Percentiles rank a stretch among this genome's conserved stretches.
Evolutionary conservation across 1,140 invertebrate genomes (phyloP).

Genomic region (Cotesia glomerata): DNA sequence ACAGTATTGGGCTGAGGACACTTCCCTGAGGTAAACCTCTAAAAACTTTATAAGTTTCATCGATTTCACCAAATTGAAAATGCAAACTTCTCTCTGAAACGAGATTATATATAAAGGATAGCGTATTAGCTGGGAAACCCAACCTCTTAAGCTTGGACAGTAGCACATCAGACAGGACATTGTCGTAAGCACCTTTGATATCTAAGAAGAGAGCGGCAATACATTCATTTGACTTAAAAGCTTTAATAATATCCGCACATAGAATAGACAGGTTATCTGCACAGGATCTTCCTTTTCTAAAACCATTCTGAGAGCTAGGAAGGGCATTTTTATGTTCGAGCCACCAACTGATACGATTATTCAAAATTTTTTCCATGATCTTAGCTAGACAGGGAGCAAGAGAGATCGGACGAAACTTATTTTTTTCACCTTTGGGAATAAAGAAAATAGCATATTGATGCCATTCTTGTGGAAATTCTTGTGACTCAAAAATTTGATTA

Average conservation of each 20-base stretch:
- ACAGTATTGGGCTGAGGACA: slow-evolving; percentile 25
- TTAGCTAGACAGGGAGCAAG: slow-evolving; percentile 8
- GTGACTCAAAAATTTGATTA: slow-evolving; percentile 1
- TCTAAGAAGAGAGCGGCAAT: slow-evolving; percentile 31
- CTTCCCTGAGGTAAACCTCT: slow-evolving; percentile 33
- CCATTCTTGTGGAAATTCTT: slow-evolving; percentile 10
- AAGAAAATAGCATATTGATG: slow-evolving; percentile 5
- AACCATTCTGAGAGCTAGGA: slow-evolving; percentile 25
- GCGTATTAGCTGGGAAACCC: slow-evolving; percentile 1
- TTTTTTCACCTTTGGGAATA: slow-evolving; percentile 13
- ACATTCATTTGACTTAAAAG: slow-evolving; percentile 13
- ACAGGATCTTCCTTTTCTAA: slow-evolving; percentile 20
- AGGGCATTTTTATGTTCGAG: slow-evolving; percentile 10
- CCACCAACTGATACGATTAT: slow-evolving; percentile 11
- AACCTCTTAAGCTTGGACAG: slow-evolving; percentile 15
- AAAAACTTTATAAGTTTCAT: neutral
- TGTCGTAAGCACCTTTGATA: slow-evolving; percentile 30
- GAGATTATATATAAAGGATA: slow-evolving; percentile 17
- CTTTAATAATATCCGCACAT: neutral
- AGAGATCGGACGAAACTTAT: slow-evolving; percentile 3
- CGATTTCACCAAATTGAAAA: neutral
- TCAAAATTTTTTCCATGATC: slow-evolving; percentile 8
- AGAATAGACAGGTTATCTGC: slow-evolving; percentile 25
- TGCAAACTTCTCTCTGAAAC: slow-evolving; percentile 1
- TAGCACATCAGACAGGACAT: slow-evolving; percentile 20